Percentiles rank a stretch among this genome's conserved stretches.
phyloP scores from a whole-genome alignment of 2,113 vertebrate species.

The Myanophis thanlyinensis region DNA sequence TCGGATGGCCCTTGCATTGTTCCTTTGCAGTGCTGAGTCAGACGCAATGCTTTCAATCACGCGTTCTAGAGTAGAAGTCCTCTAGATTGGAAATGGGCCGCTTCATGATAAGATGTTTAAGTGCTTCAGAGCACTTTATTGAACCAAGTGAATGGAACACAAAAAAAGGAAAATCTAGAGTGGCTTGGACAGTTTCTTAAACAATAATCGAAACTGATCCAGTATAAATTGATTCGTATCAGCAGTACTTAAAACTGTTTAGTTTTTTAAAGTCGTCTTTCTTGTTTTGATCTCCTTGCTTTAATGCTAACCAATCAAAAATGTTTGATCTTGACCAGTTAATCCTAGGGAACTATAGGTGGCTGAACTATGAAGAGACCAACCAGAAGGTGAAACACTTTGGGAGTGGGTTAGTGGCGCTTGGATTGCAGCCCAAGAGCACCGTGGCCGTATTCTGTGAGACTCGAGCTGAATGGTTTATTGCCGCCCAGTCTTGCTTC shows the following conservation, averaged over 20 bases:
- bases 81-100: background rate
- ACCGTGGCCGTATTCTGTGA: slow-evolving; percentile 96
- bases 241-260: background rate
- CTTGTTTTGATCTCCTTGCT: background rate
- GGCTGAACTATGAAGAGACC: slow-evolving; percentile 87
- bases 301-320: background rate
- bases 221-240: background rate
- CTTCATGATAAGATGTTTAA: background rate
- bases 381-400: slow-evolving; percentile 72
- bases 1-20: background rate
- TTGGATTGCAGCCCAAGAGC: slow-evolving; percentile 82
- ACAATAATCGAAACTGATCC: background rate
- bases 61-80: background rate
- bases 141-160: background rate
- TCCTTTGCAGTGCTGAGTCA: background rate
- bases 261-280: background rate
- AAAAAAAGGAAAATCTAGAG: background rate
- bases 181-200: background rate
- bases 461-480: slow-evolving; percentile 96
- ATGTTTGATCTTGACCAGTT: slow-evolving; percentile 69
- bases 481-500: slow-evolving; percentile 91
- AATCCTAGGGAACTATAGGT: slow-evolving; percentile 89
- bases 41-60: background rate
- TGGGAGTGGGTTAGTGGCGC: slow-evolving; percentile 83
- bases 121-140: background rate